Base-by-base conservation (phyloP, 1,140 invertebrate species). In the Campodea augens region DNA sequence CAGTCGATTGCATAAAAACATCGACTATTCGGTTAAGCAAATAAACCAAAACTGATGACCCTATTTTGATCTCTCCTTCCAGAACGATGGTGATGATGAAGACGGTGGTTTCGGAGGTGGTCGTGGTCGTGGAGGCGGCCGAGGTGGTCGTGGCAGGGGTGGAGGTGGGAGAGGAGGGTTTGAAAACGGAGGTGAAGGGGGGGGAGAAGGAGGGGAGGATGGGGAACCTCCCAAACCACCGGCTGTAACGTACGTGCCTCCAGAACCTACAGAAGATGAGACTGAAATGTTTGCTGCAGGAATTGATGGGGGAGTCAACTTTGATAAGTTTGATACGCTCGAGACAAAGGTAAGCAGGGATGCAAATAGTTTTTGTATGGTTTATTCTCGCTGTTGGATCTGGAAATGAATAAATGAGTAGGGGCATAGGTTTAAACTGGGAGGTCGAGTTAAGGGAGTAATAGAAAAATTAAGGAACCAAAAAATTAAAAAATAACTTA, bases 271-370 rank as follows among this genome's bases (percentile, higher is more conserved):
- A 1, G 67, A 70, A 1, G 73, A 82, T 49, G 82, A 85, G 41
- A 62, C 67, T 1, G 73, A 73, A 32, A 67, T 90, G 4, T 88
- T 86, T 53, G 68, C 66, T 21, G 71, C 64, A 29, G 74, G 72
- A 0, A 81, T 85, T 5, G 67, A 71, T 2, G 70, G 70, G 5
- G 90, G 90, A 0, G 87, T 89, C 5, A 92, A 96, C 60, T 95
- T 96, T 60, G 70, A 77, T 25, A 84, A 87, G 51, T 91, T 87
- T 55, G 76, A 89, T 45, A 62, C 73, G 2, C 89, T 93, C 51
- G 71, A 77, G 43, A 78, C 90, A 0, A 76, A 83, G 54, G 79
- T 89, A 43, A 61, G 55, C n/a, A 3, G 27, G 12, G 13, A 10
- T 40, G 19, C 18, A 15, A 38, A 2, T 21, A 3, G 25, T 45